Base-by-base conservation (phyloP, 1,140 invertebrate species). In the Zaprionus davidi region DNA sequence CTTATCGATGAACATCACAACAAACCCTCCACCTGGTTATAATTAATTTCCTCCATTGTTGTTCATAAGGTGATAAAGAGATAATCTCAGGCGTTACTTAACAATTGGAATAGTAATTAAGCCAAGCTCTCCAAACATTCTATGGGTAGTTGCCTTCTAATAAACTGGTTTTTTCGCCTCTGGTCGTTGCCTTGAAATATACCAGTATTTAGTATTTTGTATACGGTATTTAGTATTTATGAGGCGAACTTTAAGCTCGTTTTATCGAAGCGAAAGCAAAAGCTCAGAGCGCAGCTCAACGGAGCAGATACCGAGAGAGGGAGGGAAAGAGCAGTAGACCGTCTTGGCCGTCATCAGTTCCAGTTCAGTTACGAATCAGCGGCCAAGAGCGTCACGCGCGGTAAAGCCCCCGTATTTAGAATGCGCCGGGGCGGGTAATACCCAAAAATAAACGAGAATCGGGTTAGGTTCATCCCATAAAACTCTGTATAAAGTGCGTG, bases 401-500 rank as follows among this genome's bases (percentile, higher is more conserved):
- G 69, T 58, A 69, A 69, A 78, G 65, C 51, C 68, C 67, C 63
- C 59, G 51, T 58, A 49, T 69, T 71, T 76, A 79, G 76, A 79
- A 77, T 71, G 65, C 26, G 58, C 68, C 31, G 62, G 38, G 46
- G 13, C 66, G 64, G 83, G 78, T 69, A 55, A 74, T 70, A 56
- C 78, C 81, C 84, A 73, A 84, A 88, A 81, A 79, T 81, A 88
- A 76, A 71, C 49, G 22, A 56, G 34, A 81, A 11, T 63, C 76
- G 78, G 59, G 71, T 13, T 12, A n/a, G 20, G 17, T 24, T 20
- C 53, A 58, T 68, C 55, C 57, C 55, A 34, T 58, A 44, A 64
- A 53, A 24, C 38, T 46, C 53, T 38, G 51, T 86, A 86, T 87
- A 88, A 86, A 88, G 78, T 81, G 78, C 59, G 78, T 83, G 81